Percentiles rank a stretch among this genome's conserved stretches.
Evolutionary conservation across 2,113 vertebrate species (phyloP).

Genomic region (Guaruba guarouba): DNA sequence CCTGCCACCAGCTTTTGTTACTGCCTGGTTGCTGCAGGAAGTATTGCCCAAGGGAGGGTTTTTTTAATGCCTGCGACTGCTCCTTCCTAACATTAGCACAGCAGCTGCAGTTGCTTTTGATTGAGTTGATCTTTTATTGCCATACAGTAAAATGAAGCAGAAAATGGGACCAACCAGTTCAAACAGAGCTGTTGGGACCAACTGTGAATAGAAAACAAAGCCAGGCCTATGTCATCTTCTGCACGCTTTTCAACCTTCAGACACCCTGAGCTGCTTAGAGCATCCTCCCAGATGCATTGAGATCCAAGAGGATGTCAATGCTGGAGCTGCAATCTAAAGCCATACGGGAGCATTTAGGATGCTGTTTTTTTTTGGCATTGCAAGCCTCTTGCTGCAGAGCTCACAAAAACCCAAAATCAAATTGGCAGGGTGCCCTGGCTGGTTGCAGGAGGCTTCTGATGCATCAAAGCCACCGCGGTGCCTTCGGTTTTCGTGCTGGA

Average conservation of each 20-base stretch:
- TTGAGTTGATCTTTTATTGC: not conserved
- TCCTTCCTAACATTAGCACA: not conserved
- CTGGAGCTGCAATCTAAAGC: not conserved
- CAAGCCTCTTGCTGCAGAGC: not conserved
- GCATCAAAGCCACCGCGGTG: not conserved
- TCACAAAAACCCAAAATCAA: not conserved
- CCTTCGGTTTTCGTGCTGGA: not conserved
- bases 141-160: not conserved
- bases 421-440: not conserved
- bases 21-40: not conserved
- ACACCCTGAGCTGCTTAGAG: not conserved
- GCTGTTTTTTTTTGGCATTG: not conserved
- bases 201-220: not conserved
- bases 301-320: not conserved
- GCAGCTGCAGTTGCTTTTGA: not conserved
- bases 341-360: not conserved
- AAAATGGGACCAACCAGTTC: not conserved
- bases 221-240: not conserved
- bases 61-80: not conserved
- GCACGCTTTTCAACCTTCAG: not conserved
- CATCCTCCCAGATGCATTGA: not conserved
- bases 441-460: not conserved
- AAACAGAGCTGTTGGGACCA: not conserved
- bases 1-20: not conserved
- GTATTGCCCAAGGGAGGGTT: not conserved